Conservation (phyloP, 2,113 vertebrate species). For the Notechis scutatus region DNA sequence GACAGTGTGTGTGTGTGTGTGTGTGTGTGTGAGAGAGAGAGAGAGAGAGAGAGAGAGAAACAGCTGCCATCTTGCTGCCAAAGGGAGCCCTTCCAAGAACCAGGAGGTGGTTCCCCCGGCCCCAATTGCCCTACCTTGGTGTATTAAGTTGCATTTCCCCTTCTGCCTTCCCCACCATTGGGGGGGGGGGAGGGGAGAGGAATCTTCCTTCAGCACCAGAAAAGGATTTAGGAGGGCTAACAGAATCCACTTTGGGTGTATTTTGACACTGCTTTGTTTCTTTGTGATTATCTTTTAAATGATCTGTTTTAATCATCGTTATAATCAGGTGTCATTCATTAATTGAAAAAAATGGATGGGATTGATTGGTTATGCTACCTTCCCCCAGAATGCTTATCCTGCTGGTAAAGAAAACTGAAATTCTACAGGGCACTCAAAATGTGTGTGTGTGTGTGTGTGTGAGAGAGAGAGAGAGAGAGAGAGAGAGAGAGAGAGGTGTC, state of each 20-base stretch:
- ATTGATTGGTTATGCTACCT: background rate
- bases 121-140: background rate
- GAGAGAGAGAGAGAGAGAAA: background rate
- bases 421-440: background rate
- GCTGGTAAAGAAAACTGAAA: background rate
- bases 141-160: background rate
- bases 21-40: too few species aligned
- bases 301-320: background rate
- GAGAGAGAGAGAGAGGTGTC: too few species aligned
- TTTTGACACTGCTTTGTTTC: background rate
- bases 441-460: background rate
- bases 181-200: background rate
- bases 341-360: background rate
- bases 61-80: background rate
- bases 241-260: background rate
- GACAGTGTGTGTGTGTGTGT: too few species aligned
- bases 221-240: background rate
- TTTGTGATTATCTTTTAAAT: background rate
- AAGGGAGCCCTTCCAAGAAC: background rate
- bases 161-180: background rate
- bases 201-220: background rate
- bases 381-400: background rate
- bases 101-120: background rate
- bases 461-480: too few species aligned
- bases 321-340: background rate